phyloP scores from a whole-genome alignment of 2,888 invertebrate species.

The Agrochola litura region DNA sequence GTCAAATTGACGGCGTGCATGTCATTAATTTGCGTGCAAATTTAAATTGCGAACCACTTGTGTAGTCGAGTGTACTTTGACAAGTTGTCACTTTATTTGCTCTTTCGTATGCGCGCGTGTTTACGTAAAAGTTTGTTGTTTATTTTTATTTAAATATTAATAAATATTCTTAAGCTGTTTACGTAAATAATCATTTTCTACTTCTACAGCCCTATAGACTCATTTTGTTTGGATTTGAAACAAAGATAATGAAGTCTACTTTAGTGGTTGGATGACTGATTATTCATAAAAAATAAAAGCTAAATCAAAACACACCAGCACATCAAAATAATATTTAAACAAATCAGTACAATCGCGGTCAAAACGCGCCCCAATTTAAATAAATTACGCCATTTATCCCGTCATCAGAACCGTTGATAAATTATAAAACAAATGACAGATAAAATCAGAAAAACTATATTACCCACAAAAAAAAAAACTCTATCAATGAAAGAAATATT shows the following conservation, averaged over 20 bases:
- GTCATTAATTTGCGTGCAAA: slow-evolving; percentile 66
- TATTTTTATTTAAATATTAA: neutral
- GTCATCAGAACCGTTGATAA: slow-evolving; percentile 41
- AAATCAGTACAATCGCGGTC: slow-evolving; percentile 13
- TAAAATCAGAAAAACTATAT: slow-evolving; percentile 34
- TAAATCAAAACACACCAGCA: neutral
- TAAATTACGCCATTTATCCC: slow-evolving; percentile 25
- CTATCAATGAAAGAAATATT: slow-evolving; percentile 38
- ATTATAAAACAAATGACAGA: slow-evolving; percentile 46
- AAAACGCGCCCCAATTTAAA: slow-evolving; percentile 9
- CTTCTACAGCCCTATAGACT: too few relatives aligned
- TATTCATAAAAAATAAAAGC: neutral
- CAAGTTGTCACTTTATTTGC: slow-evolving; percentile 49
- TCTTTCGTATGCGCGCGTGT: slow-evolving; percentile 1
- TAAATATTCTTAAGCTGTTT: neutral
- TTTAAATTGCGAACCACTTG: slow-evolving; percentile 64
- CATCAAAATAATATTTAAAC: slow-evolving; percentile 10
- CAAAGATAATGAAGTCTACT: neutral
- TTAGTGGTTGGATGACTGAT: neutral
- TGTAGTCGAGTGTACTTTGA: slow-evolving; percentile 56
- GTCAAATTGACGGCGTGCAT: slow-evolving; percentile 59
- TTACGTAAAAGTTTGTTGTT: neutral
- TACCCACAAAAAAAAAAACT: slow-evolving; percentile 7
- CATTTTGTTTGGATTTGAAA: neutral
- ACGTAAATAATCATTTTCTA: neutral